These are phyloP conservation scores for Calameuta pallipes DNA, from an alignment of 2,888 invertebrate species.

Conservation along the genomic window DNA sequence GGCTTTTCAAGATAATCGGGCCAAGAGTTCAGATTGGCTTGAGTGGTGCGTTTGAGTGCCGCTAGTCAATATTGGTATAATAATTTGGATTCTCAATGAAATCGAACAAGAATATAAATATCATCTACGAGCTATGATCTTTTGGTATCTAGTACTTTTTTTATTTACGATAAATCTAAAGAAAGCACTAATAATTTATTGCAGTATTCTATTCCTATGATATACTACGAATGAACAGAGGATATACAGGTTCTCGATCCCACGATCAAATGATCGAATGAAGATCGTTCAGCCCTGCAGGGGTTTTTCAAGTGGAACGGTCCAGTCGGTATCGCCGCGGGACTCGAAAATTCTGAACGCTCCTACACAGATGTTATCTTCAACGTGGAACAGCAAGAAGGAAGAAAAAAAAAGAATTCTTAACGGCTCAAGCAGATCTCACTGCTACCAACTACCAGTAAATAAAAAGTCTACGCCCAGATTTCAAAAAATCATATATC, in stretches of 20 bases:
- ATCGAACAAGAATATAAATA: neutral
- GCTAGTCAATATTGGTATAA: neutral
- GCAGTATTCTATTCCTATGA: neutral
- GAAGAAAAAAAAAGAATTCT: neutral
- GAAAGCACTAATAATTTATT: neutral
- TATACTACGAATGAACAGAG: neutral
- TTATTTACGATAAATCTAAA: neutral
- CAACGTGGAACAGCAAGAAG: neutral
- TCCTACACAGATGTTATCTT: neutral
- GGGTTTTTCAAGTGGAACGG: neutral
- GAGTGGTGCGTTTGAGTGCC: neutral
- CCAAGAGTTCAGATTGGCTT: neutral
- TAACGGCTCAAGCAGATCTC: neutral
- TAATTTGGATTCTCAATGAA: neutral
- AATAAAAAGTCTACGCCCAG: neutral
- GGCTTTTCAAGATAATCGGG: constrained; percentile 12
- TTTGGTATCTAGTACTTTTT: neutral
- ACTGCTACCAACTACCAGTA: neutral
- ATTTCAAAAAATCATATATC: neutral
- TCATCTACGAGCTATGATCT: neutral
- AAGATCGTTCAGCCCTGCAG: neutral
- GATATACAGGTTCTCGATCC: neutral
- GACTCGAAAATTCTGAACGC: neutral
- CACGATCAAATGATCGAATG: neutral
- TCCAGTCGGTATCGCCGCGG: neutral